Conservation (phyloP, 2,797 vertebrate genomes). For the Avahi laniger region DNA sequence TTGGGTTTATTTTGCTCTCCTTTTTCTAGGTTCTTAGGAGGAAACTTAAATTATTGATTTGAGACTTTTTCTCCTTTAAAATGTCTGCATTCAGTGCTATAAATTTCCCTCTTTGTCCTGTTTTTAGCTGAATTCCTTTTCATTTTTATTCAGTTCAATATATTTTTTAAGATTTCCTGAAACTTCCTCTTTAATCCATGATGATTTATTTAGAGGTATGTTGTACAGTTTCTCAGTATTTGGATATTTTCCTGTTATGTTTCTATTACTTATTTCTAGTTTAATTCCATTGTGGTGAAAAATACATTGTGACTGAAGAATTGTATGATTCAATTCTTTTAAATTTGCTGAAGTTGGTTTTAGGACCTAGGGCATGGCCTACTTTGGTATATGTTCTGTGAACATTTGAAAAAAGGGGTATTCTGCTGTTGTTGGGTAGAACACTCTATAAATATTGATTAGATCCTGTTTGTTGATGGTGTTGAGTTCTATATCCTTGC, state of each 20-base stretch:
- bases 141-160: neutral
- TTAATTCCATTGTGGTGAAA: neutral
- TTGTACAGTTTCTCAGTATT: neutral
- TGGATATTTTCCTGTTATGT: neutral
- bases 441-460: neutral
- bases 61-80: neutral
- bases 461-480: neutral
- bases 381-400: neutral
- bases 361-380: neutral
- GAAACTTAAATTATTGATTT: neutral
- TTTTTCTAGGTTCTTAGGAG: neutral
- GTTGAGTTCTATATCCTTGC: neutral
- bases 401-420: neutral
- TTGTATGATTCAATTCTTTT: neutral
- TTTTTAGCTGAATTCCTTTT: neutral
- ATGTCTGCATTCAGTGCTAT: neutral
- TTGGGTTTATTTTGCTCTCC: neutral
- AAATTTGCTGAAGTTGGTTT: neutral
- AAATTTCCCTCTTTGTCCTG: neutral
- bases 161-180: neutral
- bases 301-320: neutral
- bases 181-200: neutral
- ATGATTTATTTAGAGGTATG: neutral
- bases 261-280: neutral
- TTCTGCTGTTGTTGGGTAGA: neutral